These are phyloP conservation scores for Noctua pronuba DNA, from an alignment of 2,888 invertebrate genomes.

Conservation along the genomic window DNA sequence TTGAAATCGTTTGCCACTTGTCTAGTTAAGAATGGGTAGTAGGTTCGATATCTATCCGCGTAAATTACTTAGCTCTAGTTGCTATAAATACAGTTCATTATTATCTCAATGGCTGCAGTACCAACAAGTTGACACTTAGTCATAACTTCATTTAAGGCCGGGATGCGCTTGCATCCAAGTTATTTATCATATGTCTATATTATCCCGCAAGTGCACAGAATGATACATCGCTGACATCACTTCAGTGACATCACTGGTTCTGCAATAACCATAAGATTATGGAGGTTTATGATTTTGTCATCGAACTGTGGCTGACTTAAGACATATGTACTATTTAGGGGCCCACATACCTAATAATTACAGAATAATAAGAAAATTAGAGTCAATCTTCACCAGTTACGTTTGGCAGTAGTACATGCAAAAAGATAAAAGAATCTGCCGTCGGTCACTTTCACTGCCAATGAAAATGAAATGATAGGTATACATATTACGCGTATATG, in stretches of 20 bases:
- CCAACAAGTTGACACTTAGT: conserved; percentile 38
- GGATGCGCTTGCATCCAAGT: conserved; percentile 18
- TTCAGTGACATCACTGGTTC: conserved; percentile 39
- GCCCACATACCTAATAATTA: no score
- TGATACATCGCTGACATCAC: conserved; percentile 44
- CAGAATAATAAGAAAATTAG: background rate
- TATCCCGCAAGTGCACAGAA: background rate
- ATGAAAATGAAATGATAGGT: no score
- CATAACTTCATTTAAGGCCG: conserved; percentile 22
- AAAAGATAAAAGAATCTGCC: background rate
- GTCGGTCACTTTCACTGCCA: background rate
- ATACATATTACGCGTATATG: background rate
- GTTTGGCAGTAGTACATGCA: background rate
- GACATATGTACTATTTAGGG: background rate
- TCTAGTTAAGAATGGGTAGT: background rate
- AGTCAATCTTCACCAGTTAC: background rate
- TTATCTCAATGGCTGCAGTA: conserved; percentile 6
- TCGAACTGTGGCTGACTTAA: background rate
- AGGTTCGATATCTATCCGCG: background rate
- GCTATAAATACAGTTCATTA: background rate
- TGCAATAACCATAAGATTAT: conserved; percentile 7
- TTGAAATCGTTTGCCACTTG: background rate
- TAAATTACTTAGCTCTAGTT: background rate
- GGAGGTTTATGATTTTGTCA: background rate
- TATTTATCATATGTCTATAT: conserved; percentile 17